Conservation (phyloP, 2,113 vertebrate genomes). For the Chionis minor region DNA sequence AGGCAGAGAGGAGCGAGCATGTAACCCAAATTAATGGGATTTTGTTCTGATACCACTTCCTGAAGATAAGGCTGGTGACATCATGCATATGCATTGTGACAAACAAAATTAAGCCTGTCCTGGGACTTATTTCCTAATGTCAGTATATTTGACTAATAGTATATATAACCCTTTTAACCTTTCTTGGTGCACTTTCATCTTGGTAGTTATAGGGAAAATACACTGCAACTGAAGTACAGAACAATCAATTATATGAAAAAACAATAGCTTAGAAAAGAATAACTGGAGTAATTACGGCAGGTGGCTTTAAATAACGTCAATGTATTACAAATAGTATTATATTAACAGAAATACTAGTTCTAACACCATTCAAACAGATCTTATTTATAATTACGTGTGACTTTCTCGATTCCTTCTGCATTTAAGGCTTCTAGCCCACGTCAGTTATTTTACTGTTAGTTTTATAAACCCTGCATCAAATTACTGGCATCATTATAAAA, state of each 20-base stretch:
- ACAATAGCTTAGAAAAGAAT: neutral
- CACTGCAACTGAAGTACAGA: neutral
- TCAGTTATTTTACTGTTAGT: neutral
- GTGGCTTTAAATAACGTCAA: neutral
- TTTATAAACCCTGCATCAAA: neutral
- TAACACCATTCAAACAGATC: neutral
- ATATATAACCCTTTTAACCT: neutral
- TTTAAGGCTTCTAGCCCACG: neutral
- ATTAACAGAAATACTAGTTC: neutral
- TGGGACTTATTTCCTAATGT: neutral
- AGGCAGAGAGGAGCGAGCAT: neutral
- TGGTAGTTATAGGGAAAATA: neutral
- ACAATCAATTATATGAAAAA: neutral
- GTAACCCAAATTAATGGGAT: neutral
- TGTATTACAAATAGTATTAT: neutral
- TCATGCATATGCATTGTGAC: neutral
- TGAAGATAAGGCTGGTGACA: neutral
- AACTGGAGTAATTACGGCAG: neutral
- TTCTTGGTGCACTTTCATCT: neutral
- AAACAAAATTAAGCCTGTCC: neutral
- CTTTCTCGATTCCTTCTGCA: neutral
- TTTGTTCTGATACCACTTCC: neutral
- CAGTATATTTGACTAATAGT: neutral
- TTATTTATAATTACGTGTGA: neutral
- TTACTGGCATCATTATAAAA: neutral